Evolutionary conservation across 2,888 invertebrate genomes (phyloP).

Genomic region (Meganola albula): DNA sequence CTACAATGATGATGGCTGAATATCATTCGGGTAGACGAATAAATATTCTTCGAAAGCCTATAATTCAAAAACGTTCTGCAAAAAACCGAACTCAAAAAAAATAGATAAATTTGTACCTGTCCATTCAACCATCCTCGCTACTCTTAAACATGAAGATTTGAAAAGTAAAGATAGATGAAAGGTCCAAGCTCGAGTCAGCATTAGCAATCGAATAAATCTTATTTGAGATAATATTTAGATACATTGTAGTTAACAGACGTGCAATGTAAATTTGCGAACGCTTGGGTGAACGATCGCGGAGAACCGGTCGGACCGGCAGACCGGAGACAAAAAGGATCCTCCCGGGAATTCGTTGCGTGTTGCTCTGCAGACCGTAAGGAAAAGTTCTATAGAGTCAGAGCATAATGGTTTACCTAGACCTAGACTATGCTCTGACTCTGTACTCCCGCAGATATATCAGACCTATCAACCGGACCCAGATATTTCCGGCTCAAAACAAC

Average conservation of each 20-base stretch:
- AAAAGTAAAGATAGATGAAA: too few species aligned
- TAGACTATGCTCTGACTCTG: too few species aligned
- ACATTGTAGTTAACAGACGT: slow-evolving; percentile 38
- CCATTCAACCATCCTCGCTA: too few species aligned
- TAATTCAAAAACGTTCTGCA: too few species aligned
- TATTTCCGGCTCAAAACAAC: slow-evolving; percentile 43
- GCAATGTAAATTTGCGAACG: slow-evolving; percentile 52
- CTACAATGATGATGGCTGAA: too few species aligned
- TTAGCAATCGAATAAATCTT: slow-evolving; percentile 19
- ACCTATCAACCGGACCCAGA: slow-evolving; percentile 35
- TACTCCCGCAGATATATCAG: slow-evolving; percentile 34
- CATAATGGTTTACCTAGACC: not conserved
- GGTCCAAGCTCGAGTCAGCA: slow-evolving; percentile 17
- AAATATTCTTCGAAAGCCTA: too few species aligned
- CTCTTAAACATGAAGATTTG: too few species aligned
- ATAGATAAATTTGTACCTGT: too few species aligned
- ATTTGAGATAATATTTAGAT: slow-evolving; percentile 33
- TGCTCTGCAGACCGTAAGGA: too few species aligned
- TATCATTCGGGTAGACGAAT: too few species aligned
- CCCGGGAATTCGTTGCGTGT: slow-evolving; percentile 49
- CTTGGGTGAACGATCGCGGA: slow-evolving; percentile 65
- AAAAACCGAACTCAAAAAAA: too few species aligned
- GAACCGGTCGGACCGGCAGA: slow-evolving; percentile 60
- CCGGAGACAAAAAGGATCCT: slow-evolving; percentile 57
- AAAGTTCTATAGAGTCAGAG: too few species aligned